A percentile compares a stretch with the other conserved stretches of the same genome.
These are phyloP conservation scores for Barypeithes pellucidus DNA, from an alignment of 2,888 invertebrate genomes.

Conservation along the genomic window DNA sequence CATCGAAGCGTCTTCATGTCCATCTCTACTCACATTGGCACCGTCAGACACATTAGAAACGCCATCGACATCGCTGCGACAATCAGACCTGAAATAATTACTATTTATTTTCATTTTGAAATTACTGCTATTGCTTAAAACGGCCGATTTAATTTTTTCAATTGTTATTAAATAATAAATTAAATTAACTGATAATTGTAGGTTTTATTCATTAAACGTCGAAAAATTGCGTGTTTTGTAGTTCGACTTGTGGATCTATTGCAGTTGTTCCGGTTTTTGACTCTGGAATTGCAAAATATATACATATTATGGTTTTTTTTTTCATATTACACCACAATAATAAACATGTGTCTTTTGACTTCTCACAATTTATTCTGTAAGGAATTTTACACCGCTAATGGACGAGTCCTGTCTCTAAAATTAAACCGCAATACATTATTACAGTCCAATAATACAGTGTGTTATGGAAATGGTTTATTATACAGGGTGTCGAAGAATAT, in stretches of 20 bases:
- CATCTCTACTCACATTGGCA: constrained; percentile 10
- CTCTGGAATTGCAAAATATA: neutral
- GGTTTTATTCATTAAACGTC: neutral
- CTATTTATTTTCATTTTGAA: constrained; percentile 25
- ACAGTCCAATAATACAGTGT: too few species aligned
- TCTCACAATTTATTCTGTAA: too few species aligned
- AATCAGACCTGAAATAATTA: constrained; percentile 43
- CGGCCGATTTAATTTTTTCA: neutral
- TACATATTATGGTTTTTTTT: neutral
- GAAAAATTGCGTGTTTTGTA: neutral
- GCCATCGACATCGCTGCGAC: constrained; percentile 1
- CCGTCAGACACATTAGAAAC: constrained; percentile 16
- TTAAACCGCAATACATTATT: too few species aligned
- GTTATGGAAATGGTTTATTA: too few species aligned
- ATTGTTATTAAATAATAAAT: neutral
- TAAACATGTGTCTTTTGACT: too few species aligned
- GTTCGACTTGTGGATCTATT: neutral
- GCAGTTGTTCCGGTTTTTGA: neutral
- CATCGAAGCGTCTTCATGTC: too few species aligned
- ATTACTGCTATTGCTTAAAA: constrained; percentile 14
- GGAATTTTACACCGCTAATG: too few species aligned
- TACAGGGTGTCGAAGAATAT: too few species aligned
- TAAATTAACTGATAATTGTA: constrained; percentile 1
- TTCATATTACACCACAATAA: neutral
- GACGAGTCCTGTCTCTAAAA: too few species aligned